Base-by-base conservation (phyloP, 92 coral and sea anemone species). In the Epizoanthus ramosus region DNA sequence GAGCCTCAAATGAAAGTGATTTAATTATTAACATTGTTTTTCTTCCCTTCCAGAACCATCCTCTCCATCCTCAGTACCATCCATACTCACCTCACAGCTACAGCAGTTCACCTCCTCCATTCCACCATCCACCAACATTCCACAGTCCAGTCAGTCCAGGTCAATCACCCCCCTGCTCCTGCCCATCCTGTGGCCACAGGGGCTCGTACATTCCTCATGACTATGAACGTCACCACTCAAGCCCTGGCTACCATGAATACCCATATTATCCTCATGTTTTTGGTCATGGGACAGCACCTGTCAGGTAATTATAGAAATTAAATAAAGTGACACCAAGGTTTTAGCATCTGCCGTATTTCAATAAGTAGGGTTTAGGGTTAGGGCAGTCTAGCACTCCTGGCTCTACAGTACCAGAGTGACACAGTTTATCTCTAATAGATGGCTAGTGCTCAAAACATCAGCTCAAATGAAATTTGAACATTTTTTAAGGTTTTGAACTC, bases 91-190 rank as follows among this genome's bases (percentile, higher is more conserved):
- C 66, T 18, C 57, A 43, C 12, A 60, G 45, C 45, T 77, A 60
- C 33, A 63, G 82, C 50, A 52, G 39, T 2, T 63, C 82, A 0
- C 71, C 71, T 1, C 57, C 82, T 15, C 9, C 43, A 19, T 77
- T 77, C 57, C 71, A 77, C 57, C 81, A 76, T 19, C 60, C 39
- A 61, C 82, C 71, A n/a, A 41, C 66, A 7, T 77, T 77, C 82
- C 71, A 61, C 25, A 47, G 71, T n/a, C 68, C 52, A 50, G 7
- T 57, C 37, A 77, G 57, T 41, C 82, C 82, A n/a, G 15, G 28
- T 14, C 71, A 10, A 15, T 21, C 71, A 23, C 8, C 43, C 2
- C 82, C 31, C 0, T 77, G 82, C 21, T 1, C 59, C 68, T 77
- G 82, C 13, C 41, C 65, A 4, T 77, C 82, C 4, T 60, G 71